Evolutionary conservation across 2,888 invertebrate species (phyloP), one percentile per base, ranked within the genome.

Genomic region (Sialis lutaria): DNA sequence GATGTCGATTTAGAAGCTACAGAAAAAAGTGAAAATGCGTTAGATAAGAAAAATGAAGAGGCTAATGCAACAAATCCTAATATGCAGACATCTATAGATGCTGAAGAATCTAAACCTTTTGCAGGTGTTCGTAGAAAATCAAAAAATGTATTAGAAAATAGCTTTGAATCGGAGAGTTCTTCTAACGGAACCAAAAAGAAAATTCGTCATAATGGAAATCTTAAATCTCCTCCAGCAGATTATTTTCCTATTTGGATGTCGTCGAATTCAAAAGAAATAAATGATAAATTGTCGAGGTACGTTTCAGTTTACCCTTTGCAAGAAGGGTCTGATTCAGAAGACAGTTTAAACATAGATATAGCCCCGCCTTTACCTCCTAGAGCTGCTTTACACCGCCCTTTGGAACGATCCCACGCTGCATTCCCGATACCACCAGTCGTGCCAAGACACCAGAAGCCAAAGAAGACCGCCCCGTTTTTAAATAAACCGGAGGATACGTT

Each of bases 331-430:
- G 53, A 52, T 42, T 48, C 50, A 40, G 49, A 51, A 22, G 62
- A 67, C 52, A 64, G 64, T 48, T 68, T 63, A 53, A 32, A 30
- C 1, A 9, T 32, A 22, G 69, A 69, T 51, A 65, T 68, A 48
- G 73, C 81, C 39, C 84, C 84, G 35, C 79, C 79, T 13, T 63
- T 84, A 53, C 85, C 85, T 41, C 84, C 84, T 33, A 70, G 82
- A 56, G 45, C 45, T 4, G 70, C 73, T 44, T 64, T 75, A 33
- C 88, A 88, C 62, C 76, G 79, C 54, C 87, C 88, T 8, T 65
- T 89, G 52, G 87, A 88, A 58, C 70, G 85, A 52, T 79, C 76
- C 1, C 68, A 68, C 55, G 57, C 70, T 6, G 57, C 70, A 8
- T 50, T 51, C 35, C 51, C 48, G 40, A 48, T 57, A 69, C 84